Conservation (phyloP, 2,888 invertebrate genomes). For the Trileptium ribeirensis region DNA sequence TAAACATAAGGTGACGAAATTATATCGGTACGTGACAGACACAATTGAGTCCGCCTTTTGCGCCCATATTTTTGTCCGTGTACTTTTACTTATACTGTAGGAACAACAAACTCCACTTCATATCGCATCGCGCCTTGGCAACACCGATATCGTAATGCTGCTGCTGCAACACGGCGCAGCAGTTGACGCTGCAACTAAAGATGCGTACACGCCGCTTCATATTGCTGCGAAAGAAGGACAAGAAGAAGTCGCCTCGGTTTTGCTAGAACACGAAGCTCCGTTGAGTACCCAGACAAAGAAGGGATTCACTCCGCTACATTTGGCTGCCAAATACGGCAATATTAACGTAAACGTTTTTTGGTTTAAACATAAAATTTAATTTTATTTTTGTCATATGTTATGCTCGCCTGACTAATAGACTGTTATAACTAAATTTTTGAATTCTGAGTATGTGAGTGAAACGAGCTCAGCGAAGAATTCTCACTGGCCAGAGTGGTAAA, state of each 20-base stretch:
- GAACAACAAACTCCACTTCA: constrained; percentile 97
- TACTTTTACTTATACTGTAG: too few species aligned
- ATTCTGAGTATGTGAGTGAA: too few species aligned
- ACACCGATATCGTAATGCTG: constrained; percentile 92
- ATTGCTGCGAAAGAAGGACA: constrained; percentile 98
- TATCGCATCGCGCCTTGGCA: constrained; percentile 91
- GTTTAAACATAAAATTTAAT: too few species aligned
- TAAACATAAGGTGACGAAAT: too few species aligned
- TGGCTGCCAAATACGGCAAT: constrained; percentile 96
- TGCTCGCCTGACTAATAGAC: too few species aligned
- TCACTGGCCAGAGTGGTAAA: too few species aligned
- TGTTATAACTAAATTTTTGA: too few species aligned
- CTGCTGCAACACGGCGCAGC: constrained; percentile 79
- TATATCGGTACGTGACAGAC: too few species aligned
- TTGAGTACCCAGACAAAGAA: constrained; percentile 72
- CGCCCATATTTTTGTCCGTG: not conserved
- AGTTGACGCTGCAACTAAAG: constrained; percentile 85
- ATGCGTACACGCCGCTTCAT: constrained; percentile 91
- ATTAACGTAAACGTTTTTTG: constrained; percentile 66
- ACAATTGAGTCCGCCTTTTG: not conserved
- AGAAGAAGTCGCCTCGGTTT: constrained; percentile 70
- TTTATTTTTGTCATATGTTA: too few species aligned
- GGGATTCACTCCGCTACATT: constrained; percentile 93
- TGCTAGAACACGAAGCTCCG: constrained; percentile 82
- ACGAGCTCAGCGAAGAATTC: too few species aligned